Conservation (phyloP, 2,113 vertebrate species). For the Charina bottae region DNA sequence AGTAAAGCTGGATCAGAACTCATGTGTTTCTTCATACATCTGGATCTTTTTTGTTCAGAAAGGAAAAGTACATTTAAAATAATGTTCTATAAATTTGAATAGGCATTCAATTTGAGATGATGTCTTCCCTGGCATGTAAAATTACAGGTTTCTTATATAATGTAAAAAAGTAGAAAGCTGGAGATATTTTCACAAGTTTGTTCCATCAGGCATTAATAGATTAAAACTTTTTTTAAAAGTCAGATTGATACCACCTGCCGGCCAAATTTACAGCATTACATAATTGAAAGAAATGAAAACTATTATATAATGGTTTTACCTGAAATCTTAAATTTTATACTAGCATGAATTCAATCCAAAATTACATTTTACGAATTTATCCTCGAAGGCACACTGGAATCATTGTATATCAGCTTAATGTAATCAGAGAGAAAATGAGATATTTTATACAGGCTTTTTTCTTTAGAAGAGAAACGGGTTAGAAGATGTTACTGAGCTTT, state of each 20-base stretch:
- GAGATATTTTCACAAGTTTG: conserved; percentile 61
- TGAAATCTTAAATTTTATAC: conserved; percentile 50
- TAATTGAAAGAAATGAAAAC: conserved; percentile 56
- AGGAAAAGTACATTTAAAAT: conserved; percentile 46
- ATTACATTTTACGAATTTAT: conserved; percentile 14
- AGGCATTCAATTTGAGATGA: conserved; percentile 64
- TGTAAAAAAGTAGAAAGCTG: conserved; percentile 61
- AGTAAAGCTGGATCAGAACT: conserved; percentile 36
- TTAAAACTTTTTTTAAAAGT: conserved; percentile 58
- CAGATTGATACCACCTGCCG: conserved; percentile 64
- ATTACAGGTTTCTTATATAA: conserved; percentile 68
- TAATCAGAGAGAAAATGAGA: conserved; percentile 31
- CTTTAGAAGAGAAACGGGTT: neutral
- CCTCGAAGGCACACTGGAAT: conserved; percentile 18
- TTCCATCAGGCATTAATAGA: conserved; percentile 62
- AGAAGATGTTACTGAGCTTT: neutral
- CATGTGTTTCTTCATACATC: conserved; percentile 48
- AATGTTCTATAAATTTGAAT: conserved; percentile 46
- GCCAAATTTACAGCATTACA: conserved; percentile 56
- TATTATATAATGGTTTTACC: conserved; percentile 45
- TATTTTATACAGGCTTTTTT: neutral
- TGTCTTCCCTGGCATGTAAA: conserved; percentile 64
- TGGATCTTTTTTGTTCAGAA: conserved; percentile 48
- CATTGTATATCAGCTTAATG: neutral
- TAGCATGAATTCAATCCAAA: neutral